phyloP scores from a whole-genome alignment of 2,797 vertebrate species.

The Caiman crocodilus region DNA sequence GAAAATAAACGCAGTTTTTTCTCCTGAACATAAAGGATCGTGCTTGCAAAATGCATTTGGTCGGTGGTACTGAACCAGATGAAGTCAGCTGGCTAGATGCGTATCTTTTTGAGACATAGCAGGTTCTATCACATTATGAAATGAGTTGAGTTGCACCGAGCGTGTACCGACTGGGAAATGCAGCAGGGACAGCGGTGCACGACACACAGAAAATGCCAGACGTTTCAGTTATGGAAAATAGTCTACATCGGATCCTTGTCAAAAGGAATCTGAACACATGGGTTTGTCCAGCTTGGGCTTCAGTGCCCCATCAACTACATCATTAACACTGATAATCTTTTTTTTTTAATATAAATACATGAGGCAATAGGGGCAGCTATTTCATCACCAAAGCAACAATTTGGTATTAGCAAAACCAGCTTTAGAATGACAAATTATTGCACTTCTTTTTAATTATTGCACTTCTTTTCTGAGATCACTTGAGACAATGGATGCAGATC shows the following conservation, averaged over 20 bases:
- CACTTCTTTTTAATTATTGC: neutral
- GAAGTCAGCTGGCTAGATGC: neutral
- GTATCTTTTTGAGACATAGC: neutral
- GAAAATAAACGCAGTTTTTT: neutral
- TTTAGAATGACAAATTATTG: slow-evolving; percentile 42
- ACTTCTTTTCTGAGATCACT: slow-evolving; percentile 27
- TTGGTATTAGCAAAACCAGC: neutral
- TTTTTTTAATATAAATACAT: neutral
- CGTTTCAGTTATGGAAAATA: neutral
- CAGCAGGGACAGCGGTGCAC: neutral
- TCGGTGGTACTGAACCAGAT: neutral
- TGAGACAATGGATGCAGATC: neutral
- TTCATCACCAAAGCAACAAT: neutral
- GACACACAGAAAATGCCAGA: neutral
- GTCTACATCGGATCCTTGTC: neutral
- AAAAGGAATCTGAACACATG: neutral
- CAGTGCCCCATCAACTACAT: neutral
- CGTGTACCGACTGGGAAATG: too few relatives aligned
- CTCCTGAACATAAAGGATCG: neutral
- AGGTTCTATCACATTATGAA: neutral
- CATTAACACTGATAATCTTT: neutral
- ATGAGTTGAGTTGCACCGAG: neutral
- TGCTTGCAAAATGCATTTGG: neutral
- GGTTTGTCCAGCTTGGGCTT: neutral
- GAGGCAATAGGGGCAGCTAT: neutral